Conservation (phyloP, 2,113 vertebrate genomes). For the Malaclemys terrapin region DNA sequence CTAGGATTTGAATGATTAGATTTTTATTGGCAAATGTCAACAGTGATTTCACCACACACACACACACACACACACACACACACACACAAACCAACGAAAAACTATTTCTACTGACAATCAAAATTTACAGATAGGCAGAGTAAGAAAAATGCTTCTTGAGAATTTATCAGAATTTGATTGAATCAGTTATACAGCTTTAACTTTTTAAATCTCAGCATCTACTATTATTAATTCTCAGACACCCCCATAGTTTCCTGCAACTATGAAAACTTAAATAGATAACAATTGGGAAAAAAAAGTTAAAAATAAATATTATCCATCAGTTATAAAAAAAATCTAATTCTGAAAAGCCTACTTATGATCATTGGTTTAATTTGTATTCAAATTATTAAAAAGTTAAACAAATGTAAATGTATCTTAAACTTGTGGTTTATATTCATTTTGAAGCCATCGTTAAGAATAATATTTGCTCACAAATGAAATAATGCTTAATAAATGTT, state of each 20-base stretch:
- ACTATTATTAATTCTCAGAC: not conserved
- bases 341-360: not conserved
- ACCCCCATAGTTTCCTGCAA: not conserved
- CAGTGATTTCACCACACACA: not conserved
- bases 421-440: no score
- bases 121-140: not conserved
- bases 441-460: not conserved
- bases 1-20: not conserved
- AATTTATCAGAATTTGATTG: not conserved
- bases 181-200: not conserved
- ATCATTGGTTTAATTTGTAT: not conserved
- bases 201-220: not conserved
- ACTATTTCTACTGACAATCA: not conserved
- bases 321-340: not conserved
- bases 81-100: not conserved
- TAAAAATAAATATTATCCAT: not conserved
- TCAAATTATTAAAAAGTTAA: not conserved
- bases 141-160: not conserved
- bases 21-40: not conserved
- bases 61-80: not conserved
- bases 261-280: not conserved
- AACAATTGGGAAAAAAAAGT: not conserved
- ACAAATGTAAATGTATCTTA: not conserved
- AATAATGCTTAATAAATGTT: not conserved
- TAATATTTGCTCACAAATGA: not conserved